Percentiles rank a stretch among this genome's conserved stretches.
Evolutionary conservation across 2,797 vertebrate species (phyloP).

Genomic region (Bothrops alternatus): DNA sequence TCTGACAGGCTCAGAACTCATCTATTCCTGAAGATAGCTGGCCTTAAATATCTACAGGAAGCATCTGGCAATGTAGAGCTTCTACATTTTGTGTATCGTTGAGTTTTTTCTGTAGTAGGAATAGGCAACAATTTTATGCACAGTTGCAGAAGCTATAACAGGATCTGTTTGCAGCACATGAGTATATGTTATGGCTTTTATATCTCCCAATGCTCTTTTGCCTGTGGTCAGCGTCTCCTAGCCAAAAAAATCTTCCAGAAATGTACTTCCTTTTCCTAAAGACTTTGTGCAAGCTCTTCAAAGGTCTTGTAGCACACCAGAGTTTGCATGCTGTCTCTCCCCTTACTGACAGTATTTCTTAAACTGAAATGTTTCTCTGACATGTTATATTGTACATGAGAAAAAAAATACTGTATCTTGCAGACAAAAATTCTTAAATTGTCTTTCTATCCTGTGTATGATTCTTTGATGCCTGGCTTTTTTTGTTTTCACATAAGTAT

Average conservation of each 20-base stretch:
- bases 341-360: not conserved
- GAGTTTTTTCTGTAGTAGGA: not conserved
- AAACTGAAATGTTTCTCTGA: too few species aligned
- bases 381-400: not conserved
- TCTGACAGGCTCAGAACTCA: not conserved
- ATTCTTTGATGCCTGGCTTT: not conserved
- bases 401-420: not conserved
- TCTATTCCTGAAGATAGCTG: not conserved
- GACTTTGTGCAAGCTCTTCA: not conserved
- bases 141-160: not conserved
- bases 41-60: not conserved
- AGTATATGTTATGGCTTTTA: not conserved
- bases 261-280: not conserved
- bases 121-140: not conserved
- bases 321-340: not conserved
- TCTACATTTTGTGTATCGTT: not conserved
- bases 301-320: not conserved
- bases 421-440: not conserved
- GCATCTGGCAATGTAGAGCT: not conserved
- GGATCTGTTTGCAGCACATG: not conserved
- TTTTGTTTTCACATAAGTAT: not conserved
- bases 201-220: not conserved
- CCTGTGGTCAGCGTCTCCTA: not conserved
- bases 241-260: not conserved
- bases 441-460: not conserved